Evolutionary conservation across 2,888 invertebrate species (phyloP).

Genomic region (Limnephilus rhombicus): DNA sequence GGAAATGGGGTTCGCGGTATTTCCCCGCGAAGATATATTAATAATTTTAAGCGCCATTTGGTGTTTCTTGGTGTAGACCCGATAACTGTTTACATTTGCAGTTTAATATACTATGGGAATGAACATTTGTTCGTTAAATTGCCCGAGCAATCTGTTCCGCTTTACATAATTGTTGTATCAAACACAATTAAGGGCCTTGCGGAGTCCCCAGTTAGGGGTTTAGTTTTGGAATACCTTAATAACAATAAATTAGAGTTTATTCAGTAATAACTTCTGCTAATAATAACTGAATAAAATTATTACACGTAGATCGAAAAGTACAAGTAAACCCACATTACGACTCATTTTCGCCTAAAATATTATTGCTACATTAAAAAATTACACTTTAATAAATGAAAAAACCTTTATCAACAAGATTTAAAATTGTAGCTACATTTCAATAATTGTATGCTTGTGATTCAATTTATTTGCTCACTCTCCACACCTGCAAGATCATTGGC

Average conservation of each 20-base stretch:
- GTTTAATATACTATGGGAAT: background rate
- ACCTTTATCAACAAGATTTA: background rate
- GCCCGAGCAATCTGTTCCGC: conserved; percentile 30
- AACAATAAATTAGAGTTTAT: background rate
- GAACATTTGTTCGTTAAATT: conserved; percentile 28
- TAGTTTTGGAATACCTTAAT: conserved; percentile 4
- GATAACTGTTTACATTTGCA: conserved; percentile 32
- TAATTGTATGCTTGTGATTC: background rate
- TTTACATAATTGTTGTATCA: conserved; percentile 25
- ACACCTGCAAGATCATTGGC: background rate
- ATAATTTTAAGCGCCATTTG: conserved; percentile 37
- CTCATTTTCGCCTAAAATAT: background rate
- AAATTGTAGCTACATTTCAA: no score
- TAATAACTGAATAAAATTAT: background rate
- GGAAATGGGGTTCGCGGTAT: background rate
- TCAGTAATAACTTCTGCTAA: conserved; percentile 11
- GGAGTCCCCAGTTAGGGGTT: background rate
- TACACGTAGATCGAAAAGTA: background rate
- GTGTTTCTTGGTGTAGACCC: conserved; percentile 4
- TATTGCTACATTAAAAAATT: background rate
- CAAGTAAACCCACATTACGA: background rate
- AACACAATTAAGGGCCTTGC: conserved; percentile 4
- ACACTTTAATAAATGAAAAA: background rate
- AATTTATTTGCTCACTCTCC: background rate
- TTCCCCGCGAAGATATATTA: conserved; percentile 31